Evolutionary conservation across 2,888 invertebrate genomes (phyloP).

Genomic region (Apamea monoglypha): DNA sequence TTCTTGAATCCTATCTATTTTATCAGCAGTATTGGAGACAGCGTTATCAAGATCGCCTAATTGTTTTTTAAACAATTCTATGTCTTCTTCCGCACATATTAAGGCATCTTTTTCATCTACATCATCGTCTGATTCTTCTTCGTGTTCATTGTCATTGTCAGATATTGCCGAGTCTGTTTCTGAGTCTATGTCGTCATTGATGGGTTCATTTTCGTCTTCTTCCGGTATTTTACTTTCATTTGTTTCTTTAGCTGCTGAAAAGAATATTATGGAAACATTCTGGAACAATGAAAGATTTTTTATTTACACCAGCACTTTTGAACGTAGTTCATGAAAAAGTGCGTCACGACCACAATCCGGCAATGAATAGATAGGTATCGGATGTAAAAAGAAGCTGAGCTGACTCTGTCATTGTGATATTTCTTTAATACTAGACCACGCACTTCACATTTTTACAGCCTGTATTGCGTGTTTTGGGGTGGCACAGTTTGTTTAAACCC

Average conservation of each 20-base stretch:
- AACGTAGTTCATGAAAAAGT: background rate
- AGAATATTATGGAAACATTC: slow-evolving; percentile 95
- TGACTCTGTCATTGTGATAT: background rate
- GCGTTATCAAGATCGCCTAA: slow-evolving; percentile 88
- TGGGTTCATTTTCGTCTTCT: slow-evolving; percentile 71
- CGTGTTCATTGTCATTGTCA: slow-evolving; percentile 69
- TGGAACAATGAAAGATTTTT: slow-evolving; percentile 68
- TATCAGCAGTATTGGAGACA: slow-evolving; percentile 89
- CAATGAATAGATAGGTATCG: background rate
- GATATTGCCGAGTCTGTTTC: slow-evolving; percentile 81
- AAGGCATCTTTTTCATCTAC: slow-evolving; percentile 75
- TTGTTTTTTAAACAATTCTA: slow-evolving; percentile 88
- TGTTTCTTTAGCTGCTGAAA: slow-evolving; percentile 94
- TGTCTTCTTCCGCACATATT: slow-evolving; percentile 80
- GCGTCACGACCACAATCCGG: background rate
- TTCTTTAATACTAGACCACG: background rate
- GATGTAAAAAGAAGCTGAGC: background rate
- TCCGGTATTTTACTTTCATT: slow-evolving; percentile 87
- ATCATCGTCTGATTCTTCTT: slow-evolving; percentile 68
- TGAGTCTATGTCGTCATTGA: slow-evolving; percentile 69
- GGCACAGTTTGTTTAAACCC: too few species aligned
- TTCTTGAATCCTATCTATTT: slow-evolving; percentile 89
- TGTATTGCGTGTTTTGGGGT: too few species aligned
- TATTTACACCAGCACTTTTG: background rate
- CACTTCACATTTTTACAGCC: too few species aligned